Conservation (phyloP, 2,113 vertebrate species). For the Nycticryphes semicollaris region DNA sequence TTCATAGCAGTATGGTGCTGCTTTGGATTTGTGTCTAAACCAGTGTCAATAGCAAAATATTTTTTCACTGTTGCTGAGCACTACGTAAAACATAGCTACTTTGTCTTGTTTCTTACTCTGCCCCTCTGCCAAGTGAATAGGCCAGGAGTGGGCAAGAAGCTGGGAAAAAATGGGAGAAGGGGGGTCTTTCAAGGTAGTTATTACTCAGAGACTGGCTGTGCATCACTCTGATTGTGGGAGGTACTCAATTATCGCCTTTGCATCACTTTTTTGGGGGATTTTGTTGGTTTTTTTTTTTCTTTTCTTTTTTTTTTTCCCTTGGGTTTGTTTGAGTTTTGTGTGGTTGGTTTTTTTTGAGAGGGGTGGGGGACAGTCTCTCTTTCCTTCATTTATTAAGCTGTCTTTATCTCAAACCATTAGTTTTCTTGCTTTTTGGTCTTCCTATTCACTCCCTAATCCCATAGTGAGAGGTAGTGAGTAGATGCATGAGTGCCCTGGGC, state of each 20-base stretch:
- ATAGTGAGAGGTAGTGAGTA: fast-evolving
- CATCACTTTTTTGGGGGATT: neutral
- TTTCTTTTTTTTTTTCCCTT: neutral
- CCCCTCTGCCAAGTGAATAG: fast-evolving
- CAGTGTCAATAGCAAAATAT: neutral
- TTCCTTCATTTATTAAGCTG: neutral
- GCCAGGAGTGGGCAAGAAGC: neutral
- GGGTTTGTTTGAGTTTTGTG: neutral
- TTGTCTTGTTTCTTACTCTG: neutral
- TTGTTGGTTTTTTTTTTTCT: neutral
- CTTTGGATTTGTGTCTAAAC: neutral
- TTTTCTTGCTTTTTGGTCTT: neutral
- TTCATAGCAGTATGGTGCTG: neutral
- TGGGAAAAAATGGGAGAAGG: neutral
- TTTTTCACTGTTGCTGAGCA: neutral
- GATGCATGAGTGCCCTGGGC: neutral
- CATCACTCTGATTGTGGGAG: neutral
- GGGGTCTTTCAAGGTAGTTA: neutral
- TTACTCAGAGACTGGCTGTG: neutral
- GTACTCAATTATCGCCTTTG: neutral
- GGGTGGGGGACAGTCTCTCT: neutral
- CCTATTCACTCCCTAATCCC: neutral
- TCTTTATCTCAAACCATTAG: neutral
- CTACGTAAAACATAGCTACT: neutral
- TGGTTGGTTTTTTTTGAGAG: neutral